Base-by-base conservation (phyloP, 1,140 invertebrate genomes). In the Scaptomyza montana region DNA sequence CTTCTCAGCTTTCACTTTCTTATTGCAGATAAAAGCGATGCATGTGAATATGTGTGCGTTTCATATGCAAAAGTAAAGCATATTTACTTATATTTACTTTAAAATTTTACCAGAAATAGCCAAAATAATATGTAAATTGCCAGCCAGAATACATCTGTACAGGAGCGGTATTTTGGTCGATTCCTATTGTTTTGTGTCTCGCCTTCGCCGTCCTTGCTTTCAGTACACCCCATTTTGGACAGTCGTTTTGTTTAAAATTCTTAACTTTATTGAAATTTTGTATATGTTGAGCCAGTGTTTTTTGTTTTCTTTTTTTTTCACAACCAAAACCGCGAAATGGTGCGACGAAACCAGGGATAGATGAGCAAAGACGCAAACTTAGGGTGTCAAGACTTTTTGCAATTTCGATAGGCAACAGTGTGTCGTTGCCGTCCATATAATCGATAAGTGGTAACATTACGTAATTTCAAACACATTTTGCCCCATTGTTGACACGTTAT, bases 101-200 rank as follows among this genome's bases (percentile, higher is more conserved):
- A 12, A 41, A 61, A 64, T 92, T 93, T 94, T 93, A 98, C 97
- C 97, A 98, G 96, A 71, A 98, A 93, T 90, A 95, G 95, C 95
- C 96, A 97, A 93, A 98, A 98, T 49, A 95, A 86, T 62, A 97
- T 94, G 90, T 97, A 98, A 73, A 97, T 92, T 77, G 95, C 93
- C 19, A 98, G 94, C 94, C 96, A 97, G 66, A 97, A 93, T 12
- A 97, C 94, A 93, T 98, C 98, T 3, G 98, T 98, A 92, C 96
- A 97, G 59, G 94, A 93, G 79, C 95, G 92, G 57, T 91, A 91
- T 60, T 90, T 91, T 3, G 89, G 90, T 33, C 85, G 77, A 72
- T 78, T 79, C 36, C 90, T 77, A 74, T 82, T 79, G 33, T 71
- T 90, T 70, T 75, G 66, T 21, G 75, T 21, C 21, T 78, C 74